Percentiles rank a stretch among this genome's conserved stretches.
Evolutionary conservation across 2,888 invertebrate species (phyloP).

Genomic region (Drosophila mulleri): DNA sequence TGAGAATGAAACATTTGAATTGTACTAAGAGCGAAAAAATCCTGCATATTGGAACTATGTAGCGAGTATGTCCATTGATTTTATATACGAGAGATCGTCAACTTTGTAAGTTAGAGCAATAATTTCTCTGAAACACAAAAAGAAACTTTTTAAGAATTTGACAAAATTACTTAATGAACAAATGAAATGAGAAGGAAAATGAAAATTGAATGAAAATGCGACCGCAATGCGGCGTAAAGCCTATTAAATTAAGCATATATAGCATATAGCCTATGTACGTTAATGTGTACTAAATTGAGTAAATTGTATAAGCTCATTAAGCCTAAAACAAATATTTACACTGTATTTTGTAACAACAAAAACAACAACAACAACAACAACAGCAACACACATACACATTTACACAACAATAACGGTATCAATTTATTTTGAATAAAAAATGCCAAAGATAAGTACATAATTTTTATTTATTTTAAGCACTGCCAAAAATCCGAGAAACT

Average conservation of each 20-base stretch:
- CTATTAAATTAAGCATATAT: constrained; percentile 73
- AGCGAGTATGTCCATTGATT: constrained; percentile 53
- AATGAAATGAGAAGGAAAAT: constrained; percentile 16
- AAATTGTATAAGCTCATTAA: constrained; percentile 64
- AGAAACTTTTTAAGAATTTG: constrained; percentile 21
- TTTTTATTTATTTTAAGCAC: constrained; percentile 20
- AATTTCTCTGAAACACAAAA: constrained; percentile 41
- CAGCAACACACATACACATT: constrained; percentile 24
- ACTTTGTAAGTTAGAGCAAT: constrained; percentile 61
- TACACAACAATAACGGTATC: constrained; percentile 64
- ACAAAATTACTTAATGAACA: constrained; percentile 38
- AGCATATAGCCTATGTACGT: constrained; percentile 44
- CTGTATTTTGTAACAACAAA: constrained; percentile 61
- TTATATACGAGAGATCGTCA: constrained; percentile 40
- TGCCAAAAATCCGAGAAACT: not conserved
- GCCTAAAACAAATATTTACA: constrained; percentile 58
- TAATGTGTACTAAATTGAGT: constrained; percentile 64
- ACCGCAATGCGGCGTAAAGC: constrained; percentile 62
- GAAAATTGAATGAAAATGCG: constrained; percentile 40
- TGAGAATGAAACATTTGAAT: constrained; percentile 52
- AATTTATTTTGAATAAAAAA: constrained; percentile 81
- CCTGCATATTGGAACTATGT: constrained; percentile 34
- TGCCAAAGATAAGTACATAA: constrained; percentile 70
- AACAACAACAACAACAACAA: constrained; percentile 37
- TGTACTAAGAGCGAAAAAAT: constrained; percentile 27